Evolutionary conservation across 2,888 invertebrate genomes (phyloP).

Genomic region (Melikaiella ostensackeni): DNA sequence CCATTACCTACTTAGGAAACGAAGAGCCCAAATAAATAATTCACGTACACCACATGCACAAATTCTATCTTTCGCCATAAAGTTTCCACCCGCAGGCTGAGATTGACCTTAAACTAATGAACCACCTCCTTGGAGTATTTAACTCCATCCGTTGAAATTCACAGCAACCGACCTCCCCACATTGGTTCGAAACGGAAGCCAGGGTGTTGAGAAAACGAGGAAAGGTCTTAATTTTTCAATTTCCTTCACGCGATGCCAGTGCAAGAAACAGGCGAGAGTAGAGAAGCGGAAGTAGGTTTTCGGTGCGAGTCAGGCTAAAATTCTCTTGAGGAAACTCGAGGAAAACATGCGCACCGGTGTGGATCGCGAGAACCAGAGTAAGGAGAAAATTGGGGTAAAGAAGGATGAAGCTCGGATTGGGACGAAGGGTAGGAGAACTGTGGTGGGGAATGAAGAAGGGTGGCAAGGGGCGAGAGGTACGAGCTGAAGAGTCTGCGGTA

Average conservation of each 20-base stretch:
- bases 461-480: constrained; percentile 55
- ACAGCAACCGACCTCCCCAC: neutral
- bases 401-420: constrained; percentile 44
- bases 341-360: constrained; percentile 16
- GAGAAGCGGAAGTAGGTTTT: constrained; percentile 42
- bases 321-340: constrained; percentile 42
- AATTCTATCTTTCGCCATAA: neutral
- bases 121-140: neutral
- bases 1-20: neutral
- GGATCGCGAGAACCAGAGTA: constrained; percentile 50
- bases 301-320: constrained; percentile 42
- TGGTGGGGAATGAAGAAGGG: constrained; percentile 48
- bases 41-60: neutral
- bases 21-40: neutral
- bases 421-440: constrained; percentile 38
- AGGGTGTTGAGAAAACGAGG: constrained; percentile 11
- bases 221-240: constrained; percentile 11
- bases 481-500: constrained; percentile 72
- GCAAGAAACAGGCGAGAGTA: constrained; percentile 16
- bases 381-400: constrained; percentile 57
- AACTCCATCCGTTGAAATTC: neutral
- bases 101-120: neutral
- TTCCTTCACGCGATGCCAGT: constrained; percentile 13
- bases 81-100: neutral
- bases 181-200: neutral